Percentiles rank a stretch among this genome's conserved stretches.
Evolutionary conservation across 2,888 invertebrate genomes (phyloP).

Genomic region (Odontomyia ornata): DNA sequence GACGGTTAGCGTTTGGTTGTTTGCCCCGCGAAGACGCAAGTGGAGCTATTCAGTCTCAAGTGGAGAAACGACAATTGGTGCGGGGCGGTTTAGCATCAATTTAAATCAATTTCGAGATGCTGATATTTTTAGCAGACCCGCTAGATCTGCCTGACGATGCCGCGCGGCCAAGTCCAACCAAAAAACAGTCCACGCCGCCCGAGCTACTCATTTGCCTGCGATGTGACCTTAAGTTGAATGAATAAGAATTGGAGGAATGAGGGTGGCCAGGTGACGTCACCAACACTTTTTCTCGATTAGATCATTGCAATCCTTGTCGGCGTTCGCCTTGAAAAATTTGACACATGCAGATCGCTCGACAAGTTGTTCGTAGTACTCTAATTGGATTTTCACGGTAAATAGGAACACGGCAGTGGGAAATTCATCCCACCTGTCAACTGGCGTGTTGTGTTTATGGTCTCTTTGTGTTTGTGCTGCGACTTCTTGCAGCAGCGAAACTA

Average conservation of each 20-base stretch:
- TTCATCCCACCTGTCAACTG: slow-evolving; percentile 40
- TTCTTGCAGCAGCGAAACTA: slow-evolving; percentile 9
- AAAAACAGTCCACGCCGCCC: slow-evolving; percentile 23
- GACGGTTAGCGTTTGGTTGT: background rate
- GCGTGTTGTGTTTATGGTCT: background rate
- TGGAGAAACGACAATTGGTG: slow-evolving; percentile 10
- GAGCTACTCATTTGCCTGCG: slow-evolving; percentile 26
- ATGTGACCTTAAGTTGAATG: slow-evolving; percentile 35
- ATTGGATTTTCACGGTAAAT: slow-evolving; percentile 23
- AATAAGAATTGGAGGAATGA: slow-evolving; percentile 31
- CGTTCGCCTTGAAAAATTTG: background rate
- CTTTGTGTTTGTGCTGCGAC: slow-evolving; percentile 16
- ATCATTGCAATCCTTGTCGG: background rate
- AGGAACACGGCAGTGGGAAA: slow-evolving; percentile 20
- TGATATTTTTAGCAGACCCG: slow-evolving; percentile 36
- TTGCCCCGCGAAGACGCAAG: background rate
- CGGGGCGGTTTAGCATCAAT: slow-evolving; percentile 29
- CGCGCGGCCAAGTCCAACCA: background rate
- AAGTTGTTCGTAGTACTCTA: background rate
- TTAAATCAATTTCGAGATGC: slow-evolving; percentile 40
- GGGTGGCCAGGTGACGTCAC: slow-evolving; percentile 39
- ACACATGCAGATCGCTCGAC: background rate
- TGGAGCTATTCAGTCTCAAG: background rate
- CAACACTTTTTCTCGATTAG: slow-evolving; percentile 36
- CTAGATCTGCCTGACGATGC: background rate